Evolutionary conservation across 2,113 vertebrate genomes (phyloP).

Genomic region (Recurvirostra avosetta): DNA sequence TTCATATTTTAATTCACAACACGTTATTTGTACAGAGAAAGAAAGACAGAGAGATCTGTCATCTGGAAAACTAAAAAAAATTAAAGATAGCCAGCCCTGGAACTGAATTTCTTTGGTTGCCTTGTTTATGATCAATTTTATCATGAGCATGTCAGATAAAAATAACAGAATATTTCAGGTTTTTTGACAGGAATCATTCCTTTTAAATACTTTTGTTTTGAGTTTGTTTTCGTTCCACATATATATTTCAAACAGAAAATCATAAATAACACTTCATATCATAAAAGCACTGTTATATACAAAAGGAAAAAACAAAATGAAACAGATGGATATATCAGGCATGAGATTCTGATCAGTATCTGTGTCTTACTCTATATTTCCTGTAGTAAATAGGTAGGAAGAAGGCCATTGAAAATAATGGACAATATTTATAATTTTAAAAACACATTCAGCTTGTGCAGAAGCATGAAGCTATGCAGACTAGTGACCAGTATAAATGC

Average conservation of each 20-base stretch:
- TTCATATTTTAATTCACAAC: neutral
- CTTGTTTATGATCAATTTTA: neutral
- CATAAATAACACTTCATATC: neutral
- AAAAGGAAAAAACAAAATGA: neutral
- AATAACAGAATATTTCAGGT: neutral
- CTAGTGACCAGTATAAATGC: neutral
- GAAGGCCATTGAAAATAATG: neutral
- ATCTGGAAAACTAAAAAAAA: neutral
- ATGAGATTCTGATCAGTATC: neutral
- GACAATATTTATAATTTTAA: neutral
- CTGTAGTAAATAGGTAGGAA: neutral
- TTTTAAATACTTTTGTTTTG: neutral
- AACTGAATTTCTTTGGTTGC: neutral
- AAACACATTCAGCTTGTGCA: neutral
- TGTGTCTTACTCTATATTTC: neutral
- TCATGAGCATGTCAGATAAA: neutral
- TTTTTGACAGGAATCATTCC: neutral
- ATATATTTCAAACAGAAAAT: neutral
- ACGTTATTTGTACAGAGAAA: neutral
- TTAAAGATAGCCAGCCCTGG: neutral
- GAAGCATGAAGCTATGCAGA: neutral
- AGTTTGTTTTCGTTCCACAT: neutral
- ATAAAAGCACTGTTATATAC: neutral
- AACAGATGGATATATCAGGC: neutral
- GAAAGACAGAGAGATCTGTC: neutral